Conservation (phyloP, 1,140 invertebrate genomes). For the Drosophila pseudoananassae region DNA sequence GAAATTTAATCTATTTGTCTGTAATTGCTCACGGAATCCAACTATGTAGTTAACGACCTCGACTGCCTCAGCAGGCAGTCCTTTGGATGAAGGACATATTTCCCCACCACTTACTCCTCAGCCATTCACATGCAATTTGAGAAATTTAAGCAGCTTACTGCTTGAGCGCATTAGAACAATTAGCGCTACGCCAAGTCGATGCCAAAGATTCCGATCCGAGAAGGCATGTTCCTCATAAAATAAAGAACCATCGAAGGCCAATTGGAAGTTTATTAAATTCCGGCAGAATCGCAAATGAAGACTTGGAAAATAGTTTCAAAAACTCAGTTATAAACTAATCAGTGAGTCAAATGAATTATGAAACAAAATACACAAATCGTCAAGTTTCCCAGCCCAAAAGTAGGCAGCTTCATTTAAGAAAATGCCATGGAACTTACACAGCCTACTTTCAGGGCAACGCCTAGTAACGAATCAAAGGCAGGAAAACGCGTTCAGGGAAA, state of each 20-base stretch:
- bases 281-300: background rate
- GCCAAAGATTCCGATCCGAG: slow-evolving; percentile 30
- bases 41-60: background rate
- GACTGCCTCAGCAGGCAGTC: slow-evolving; percentile 18
- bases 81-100: background rate
- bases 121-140: slow-evolving; percentile 14
- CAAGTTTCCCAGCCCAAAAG: background rate
- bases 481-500: background rate
- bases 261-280: slow-evolving; percentile 2
- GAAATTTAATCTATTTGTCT: background rate
- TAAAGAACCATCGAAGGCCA: slow-evolving; percentile 28
- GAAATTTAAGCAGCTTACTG: slow-evolving; percentile 66
- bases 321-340: slow-evolving; percentile 8
- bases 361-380: slow-evolving; percentile 14
- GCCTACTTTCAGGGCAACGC: slow-evolving; percentile 59
- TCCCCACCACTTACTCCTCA: slow-evolving; percentile 9
- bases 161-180: slow-evolving; percentile 75
- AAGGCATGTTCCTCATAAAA: slow-evolving; percentile 7
- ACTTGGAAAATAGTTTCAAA: slow-evolving; percentile 3
- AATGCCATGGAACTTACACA: slow-evolving; percentile 46
- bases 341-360: slow-evolving; percentile 28
- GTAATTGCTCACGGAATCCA: background rate
- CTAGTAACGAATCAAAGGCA: slow-evolving; percentile 32
- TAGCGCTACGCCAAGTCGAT: slow-evolving; percentile 39
- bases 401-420: slow-evolving; percentile 19